Percentiles rank a stretch among this genome's conserved stretches.
These are phyloP conservation scores for Pangasius larnaudii DNA, from an alignment of 2,797 vertebrate genomes.

Conservation along the genomic window DNA sequence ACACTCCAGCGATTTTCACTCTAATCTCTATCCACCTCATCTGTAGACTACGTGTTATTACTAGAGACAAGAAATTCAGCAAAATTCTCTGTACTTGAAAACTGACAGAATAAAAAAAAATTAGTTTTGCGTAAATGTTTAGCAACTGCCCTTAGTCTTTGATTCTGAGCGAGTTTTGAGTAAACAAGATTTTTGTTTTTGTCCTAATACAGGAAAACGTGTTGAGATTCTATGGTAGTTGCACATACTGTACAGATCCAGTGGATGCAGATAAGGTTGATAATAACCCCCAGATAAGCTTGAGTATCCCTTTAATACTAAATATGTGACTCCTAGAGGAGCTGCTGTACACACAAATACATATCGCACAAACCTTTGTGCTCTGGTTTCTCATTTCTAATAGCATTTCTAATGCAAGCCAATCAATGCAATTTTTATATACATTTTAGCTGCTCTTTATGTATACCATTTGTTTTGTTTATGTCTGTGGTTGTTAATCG, in stretches of 20 bases:
- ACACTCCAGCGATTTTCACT: background rate
- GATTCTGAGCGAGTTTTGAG: background rate
- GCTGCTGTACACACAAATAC: constrained; percentile 5
- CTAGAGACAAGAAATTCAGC: background rate
- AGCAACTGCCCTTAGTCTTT: background rate
- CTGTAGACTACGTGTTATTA: background rate
- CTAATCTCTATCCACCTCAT: background rate
- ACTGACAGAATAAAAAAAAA: background rate
- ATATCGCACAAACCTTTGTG: background rate
- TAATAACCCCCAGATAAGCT: background rate
- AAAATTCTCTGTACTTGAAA: background rate
- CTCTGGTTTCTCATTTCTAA: background rate
- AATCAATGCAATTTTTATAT: constrained; percentile 36
- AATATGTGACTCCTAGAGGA: background rate
- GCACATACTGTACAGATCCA: background rate
- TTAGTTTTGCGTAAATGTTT: background rate
- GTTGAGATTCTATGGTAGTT: background rate
- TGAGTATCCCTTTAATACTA: background rate
- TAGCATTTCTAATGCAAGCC: constrained; percentile 30
- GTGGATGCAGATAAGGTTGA: background rate
- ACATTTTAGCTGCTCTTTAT: background rate
- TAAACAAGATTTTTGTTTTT: background rate
- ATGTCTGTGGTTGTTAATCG: background rate
- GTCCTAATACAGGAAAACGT: background rate
- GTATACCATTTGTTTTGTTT: background rate